Percentiles rank a stretch among this genome's conserved stretches.
Conservation (phyloP, 1,140 invertebrate species). For the Brachionus calyciflorus region DNA sequence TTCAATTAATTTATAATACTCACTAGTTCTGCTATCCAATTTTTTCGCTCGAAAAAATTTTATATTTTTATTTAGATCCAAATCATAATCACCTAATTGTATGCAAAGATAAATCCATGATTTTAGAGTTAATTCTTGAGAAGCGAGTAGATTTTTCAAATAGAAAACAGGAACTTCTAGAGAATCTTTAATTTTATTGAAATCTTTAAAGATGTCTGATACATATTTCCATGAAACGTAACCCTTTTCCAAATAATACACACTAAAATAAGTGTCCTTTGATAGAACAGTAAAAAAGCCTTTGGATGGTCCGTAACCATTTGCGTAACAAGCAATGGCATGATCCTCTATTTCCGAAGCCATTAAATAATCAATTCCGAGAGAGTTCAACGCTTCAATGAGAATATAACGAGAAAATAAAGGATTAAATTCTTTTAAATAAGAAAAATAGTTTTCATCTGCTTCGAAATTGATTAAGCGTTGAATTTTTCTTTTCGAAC, state of each 20-base stretch:
- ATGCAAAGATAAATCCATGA: slow-evolving; percentile 3
- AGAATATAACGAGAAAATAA: not conserved
- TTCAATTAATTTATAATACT: not conserved
- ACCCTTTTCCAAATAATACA: slow-evolving; percentile 17
- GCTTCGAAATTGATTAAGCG: not conserved
- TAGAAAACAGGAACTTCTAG: slow-evolving; percentile 7
- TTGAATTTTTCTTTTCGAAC: not conserved
- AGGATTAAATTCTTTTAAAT: not conserved
- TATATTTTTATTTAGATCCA: not conserved
- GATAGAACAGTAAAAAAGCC: slow-evolving; percentile 1
- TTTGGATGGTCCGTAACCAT: not conserved
- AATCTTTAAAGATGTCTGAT: slow-evolving; percentile 1
- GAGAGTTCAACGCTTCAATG: not conserved
- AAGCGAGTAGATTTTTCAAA: slow-evolving; percentile 1
- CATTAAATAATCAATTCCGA: not conserved
- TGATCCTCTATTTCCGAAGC: not conserved
- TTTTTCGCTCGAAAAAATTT: not conserved
- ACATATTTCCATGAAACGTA: slow-evolving; percentile 32
- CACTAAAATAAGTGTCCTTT: slow-evolving; percentile 6
- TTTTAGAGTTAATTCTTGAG: not conserved
- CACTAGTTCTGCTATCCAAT: not conserved
- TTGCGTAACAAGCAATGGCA: not conserved
- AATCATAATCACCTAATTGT: not conserved
- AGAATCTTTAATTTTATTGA: not conserved
- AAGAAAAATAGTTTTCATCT: not conserved